Percentiles rank a stretch among this genome's conserved stretches.
These are phyloP conservation scores for Dorcus hopei DNA, from an alignment of 2,888 invertebrate genomes.

Conservation along the genomic window DNA sequence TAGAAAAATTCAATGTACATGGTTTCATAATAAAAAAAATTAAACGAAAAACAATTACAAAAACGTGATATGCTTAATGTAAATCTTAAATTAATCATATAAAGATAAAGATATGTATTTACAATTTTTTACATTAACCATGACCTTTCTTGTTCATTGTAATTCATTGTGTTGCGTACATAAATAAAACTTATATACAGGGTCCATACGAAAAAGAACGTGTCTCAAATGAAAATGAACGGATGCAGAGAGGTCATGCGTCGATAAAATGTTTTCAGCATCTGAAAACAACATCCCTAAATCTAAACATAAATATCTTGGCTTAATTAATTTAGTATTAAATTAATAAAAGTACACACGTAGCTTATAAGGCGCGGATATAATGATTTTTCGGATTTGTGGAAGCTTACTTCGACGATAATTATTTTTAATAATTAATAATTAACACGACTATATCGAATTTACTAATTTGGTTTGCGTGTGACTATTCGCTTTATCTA, in stretches of 20 bases:
- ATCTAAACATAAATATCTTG: too few species aligned
- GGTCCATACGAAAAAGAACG: not conserved
- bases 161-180: not conserved
- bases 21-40: not conserved
- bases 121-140: constrained; percentile 1
- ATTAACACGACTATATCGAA: constrained; percentile 4
- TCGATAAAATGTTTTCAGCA: too few species aligned
- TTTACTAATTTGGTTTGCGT: constrained; percentile 24
- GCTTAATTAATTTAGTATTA: too few species aligned
- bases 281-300: too few species aligned
- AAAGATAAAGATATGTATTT: constrained; percentile 5
- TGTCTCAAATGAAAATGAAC: not conserved
- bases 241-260: not conserved
- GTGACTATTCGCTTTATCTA: constrained; percentile 9
- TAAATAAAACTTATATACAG: too few species aligned
- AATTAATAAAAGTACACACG: not conserved
- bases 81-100: constrained; percentile 6
- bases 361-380: not conserved
- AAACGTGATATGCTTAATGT: constrained; percentile 18
- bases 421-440: constrained; percentile 13
- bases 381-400: not conserved
- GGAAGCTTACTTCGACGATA: constrained; percentile 12
- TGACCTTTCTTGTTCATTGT: not conserved
- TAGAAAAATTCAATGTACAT: constrained; percentile 42
- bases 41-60: not conserved